These are phyloP conservation scores for Chloroclysta siterata DNA, from an alignment of 2,888 invertebrate genomes.

Conservation along the genomic window DNA sequence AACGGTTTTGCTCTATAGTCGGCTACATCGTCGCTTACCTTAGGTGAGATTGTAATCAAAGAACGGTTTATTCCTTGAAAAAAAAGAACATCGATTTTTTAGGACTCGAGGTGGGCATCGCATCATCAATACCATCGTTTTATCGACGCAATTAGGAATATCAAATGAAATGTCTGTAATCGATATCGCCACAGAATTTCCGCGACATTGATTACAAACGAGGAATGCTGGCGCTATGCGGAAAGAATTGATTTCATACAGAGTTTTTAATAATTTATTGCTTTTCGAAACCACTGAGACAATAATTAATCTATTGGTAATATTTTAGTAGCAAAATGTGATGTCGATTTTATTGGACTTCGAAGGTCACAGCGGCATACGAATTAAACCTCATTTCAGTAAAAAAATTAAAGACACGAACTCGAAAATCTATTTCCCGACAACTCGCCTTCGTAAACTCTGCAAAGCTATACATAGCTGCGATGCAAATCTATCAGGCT, in stretches of 20 bases:
- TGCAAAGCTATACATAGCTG: slow-evolving; percentile 49
- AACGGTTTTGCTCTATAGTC: no score
- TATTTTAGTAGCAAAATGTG: not conserved
- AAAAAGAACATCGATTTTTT: no score
- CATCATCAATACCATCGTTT: not conserved
- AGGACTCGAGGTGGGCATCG: no score
- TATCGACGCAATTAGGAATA: not conserved
- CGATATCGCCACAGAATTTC: slow-evolving; percentile 46
- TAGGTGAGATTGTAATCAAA: no score
- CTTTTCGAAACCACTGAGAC: slow-evolving; percentile 11
- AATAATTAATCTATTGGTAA: slow-evolving; percentile 4
- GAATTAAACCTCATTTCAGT: not conserved
- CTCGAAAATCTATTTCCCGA: slow-evolving; percentile 23
- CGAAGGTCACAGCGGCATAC: not conserved
- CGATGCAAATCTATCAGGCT: slow-evolving; percentile 40
- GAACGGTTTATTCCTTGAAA: no score
- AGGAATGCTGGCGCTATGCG: slow-evolving; percentile 40
- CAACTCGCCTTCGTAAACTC: slow-evolving; percentile 4
- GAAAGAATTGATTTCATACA: slow-evolving; percentile 41
- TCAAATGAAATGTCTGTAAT: slow-evolving; percentile 42
- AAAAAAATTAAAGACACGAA: not conserved
- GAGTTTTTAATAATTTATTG: slow-evolving; percentile 22
- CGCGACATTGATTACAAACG: slow-evolving; percentile 44
- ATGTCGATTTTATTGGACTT: not conserved
- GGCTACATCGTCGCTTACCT: no score